Evolutionary conservation across 2,113 vertebrate species (phyloP).

Genomic region (Chaetura pelagica): DNA sequence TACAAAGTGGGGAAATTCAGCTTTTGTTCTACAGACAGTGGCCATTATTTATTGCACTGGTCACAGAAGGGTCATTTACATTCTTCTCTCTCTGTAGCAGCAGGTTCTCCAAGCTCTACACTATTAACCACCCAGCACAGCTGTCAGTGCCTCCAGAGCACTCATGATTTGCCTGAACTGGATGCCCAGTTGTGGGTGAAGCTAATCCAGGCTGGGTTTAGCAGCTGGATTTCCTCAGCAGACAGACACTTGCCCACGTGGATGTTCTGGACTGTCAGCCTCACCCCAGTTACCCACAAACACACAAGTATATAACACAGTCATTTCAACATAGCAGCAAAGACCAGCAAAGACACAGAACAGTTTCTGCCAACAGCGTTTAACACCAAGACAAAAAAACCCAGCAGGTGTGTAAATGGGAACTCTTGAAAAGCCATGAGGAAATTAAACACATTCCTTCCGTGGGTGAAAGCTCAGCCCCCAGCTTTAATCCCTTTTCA

Average conservation of each 20-base stretch:
- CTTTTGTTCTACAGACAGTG: not conserved
- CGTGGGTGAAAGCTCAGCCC: not conserved
- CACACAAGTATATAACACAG: not conserved
- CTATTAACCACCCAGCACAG: not conserved
- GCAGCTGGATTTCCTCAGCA: not conserved
- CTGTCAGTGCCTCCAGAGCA: not conserved
- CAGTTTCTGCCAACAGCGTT: slow-evolving; percentile 33
- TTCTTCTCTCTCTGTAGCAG: not conserved
- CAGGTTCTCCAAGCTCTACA: not conserved
- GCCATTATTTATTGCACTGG: not conserved
- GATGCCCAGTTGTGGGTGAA: not conserved
- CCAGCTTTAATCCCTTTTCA: not conserved
- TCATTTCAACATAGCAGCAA: slow-evolving; percentile 39
- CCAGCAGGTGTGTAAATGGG: not conserved
- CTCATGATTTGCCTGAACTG: accelerated
- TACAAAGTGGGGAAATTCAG: not conserved
- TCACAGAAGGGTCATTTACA: not conserved
- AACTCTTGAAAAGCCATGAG: not conserved
- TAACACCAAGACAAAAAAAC: not conserved
- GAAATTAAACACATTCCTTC: not conserved
- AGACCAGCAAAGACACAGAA: slow-evolving; percentile 48
- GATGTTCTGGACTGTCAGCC: accelerated
- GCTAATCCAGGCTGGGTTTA: not conserved
- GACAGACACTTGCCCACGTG: not conserved
- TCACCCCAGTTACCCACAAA: not conserved